Evolutionary conservation across 1,140 invertebrate species (phyloP).

Genomic region (Eciton burchellii): DNA sequence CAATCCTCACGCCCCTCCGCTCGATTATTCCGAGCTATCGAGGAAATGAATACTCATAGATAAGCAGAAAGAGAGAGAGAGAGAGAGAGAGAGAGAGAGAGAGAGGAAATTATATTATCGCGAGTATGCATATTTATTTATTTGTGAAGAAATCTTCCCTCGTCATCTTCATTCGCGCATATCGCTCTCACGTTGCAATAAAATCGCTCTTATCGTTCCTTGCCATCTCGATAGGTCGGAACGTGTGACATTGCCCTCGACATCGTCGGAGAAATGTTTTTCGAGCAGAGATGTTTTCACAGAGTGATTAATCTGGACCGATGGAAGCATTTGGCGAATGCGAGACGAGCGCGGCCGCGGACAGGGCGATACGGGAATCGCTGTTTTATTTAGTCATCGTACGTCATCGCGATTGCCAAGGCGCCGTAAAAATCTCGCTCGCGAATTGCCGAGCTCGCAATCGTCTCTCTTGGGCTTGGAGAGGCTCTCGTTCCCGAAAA

Average conservation of each 20-base stretch:
- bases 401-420: background rate
- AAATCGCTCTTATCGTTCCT: slow-evolving; percentile 20
- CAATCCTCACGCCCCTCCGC: slow-evolving; percentile 19
- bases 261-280: background rate
- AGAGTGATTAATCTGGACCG: too few relatives aligned
- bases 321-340: background rate
- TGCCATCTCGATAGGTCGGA: background rate
- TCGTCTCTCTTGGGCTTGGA: background rate
- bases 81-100: slow-evolving; percentile 6
- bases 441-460: too few relatives aligned
- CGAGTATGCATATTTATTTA: slow-evolving; percentile 18
- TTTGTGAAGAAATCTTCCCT: background rate
- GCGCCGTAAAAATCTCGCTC: background rate
- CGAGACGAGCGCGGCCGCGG: background rate
- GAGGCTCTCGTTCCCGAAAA: slow-evolving; percentile 32
- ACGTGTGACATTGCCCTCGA: background rate
- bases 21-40: slow-evolving; percentile 50
- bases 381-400: background rate
- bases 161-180: background rate
- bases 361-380: background rate
- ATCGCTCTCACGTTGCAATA: background rate
- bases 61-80: background rate
- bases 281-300: background rate
- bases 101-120: slow-evolving; percentile 3
- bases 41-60: slow-evolving; percentile 54